A percentile compares a stretch with the other conserved stretches of the same genome.
Conservation (phyloP, 2,888 invertebrate genomes). For the Disparrhopalites patrizii region DNA sequence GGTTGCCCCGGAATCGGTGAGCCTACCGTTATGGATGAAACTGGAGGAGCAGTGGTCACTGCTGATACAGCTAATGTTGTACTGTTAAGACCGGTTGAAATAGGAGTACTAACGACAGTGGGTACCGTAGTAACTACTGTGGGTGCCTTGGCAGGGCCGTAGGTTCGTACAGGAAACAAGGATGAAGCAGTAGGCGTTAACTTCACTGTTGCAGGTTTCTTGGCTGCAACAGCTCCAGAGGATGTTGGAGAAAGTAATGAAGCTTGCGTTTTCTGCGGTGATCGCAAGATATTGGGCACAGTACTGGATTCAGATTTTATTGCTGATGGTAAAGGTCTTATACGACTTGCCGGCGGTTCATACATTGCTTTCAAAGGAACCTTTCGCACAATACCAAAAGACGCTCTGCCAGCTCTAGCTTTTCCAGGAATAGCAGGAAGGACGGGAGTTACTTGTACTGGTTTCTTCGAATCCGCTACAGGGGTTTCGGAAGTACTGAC, state of each 20-base stretch:
- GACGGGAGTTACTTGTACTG: neutral
- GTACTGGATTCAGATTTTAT: conserved; percentile 31
- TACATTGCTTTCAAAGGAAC: conserved; percentile 7
- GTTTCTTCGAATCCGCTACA: neutral
- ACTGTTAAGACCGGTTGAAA: neutral
- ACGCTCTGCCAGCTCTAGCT: conserved; percentile 19
- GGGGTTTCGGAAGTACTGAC: neutral
- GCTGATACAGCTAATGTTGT: neutral
- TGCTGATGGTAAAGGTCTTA: conserved; percentile 40
- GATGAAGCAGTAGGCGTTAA: conserved; percentile 32
- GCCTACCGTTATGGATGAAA: neutral
- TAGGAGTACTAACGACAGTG: conserved; percentile 9
- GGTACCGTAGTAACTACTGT: conserved; percentile 5
- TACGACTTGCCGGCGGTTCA: conserved; percentile 38
- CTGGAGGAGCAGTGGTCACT: neutral
- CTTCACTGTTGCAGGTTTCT: conserved; percentile 26
- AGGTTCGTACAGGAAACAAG: conserved; percentile 37
- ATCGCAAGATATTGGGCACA: conserved; percentile 21
- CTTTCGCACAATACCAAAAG: conserved; percentile 13
- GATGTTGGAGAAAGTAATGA: conserved; percentile 2
- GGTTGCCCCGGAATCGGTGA: conserved; percentile 23
- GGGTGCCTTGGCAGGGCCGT: conserved; percentile 37
- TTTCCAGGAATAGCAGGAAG: neutral
- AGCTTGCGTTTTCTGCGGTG: conserved; percentile 15
- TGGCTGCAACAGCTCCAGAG: neutral